phyloP scores from a whole-genome alignment of 2,888 invertebrate species.

The Bombylius major region DNA sequence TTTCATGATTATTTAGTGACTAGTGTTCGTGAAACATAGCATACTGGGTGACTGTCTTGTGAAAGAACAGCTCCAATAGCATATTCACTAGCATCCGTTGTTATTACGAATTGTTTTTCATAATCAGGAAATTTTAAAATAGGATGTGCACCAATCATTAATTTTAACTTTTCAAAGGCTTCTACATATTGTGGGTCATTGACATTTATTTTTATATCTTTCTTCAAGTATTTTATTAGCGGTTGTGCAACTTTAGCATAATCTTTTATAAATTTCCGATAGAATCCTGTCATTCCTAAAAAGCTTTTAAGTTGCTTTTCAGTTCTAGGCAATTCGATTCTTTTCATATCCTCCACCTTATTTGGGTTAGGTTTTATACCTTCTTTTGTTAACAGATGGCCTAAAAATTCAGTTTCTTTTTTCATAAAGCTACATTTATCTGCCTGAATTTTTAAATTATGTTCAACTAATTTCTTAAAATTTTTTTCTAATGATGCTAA shows the following conservation, averaged over 20 bases:
- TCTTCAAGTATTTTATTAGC: too few relatives aligned
- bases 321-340: background rate
- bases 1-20: background rate
- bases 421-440: conserved; percentile 1
- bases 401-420: background rate
- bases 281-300: background rate
- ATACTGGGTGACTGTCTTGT: conserved; percentile 5
- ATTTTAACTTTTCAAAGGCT: too few relatives aligned
- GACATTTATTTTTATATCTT: too few relatives aligned
- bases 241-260: background rate
- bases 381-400: background rate
- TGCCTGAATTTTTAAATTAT: conserved; percentile 1
- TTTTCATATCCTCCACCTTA: background rate
- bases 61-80: conserved; percentile 9
- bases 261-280: background rate
- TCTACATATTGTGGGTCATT: too few relatives aligned
- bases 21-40: background rate
- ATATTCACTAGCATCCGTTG: conserved; percentile 10
- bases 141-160: conserved; percentile 1
- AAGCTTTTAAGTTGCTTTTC: background rate
- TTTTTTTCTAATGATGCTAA: too few relatives aligned
- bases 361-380: background rate
- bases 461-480: background rate
- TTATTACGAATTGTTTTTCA: conserved; percentile 6
- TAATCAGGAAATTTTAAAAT: conserved; percentile 11